Conservation (phyloP, 2,113 vertebrate genomes). For the Clarias macrocephalus region DNA sequence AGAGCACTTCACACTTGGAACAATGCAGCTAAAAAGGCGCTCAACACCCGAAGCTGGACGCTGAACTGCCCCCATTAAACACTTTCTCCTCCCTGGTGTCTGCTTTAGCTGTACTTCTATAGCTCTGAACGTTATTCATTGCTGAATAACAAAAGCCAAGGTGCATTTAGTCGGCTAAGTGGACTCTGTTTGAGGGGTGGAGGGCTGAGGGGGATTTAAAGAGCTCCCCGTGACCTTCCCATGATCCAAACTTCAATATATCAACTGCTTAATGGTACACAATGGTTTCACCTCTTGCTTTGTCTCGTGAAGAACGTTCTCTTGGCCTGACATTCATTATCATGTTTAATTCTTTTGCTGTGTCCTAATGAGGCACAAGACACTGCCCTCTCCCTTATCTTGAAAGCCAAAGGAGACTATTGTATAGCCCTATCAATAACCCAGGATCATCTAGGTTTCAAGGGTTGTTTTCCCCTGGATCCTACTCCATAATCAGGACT, state of each 20-base stretch:
- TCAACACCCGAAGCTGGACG: background rate
- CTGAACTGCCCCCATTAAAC: background rate
- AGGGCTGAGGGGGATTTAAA: slow-evolving; percentile 54
- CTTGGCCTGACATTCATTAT: slow-evolving; percentile 63
- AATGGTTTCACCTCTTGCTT: slow-evolving; percentile 52
- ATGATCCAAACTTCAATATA: slow-evolving; percentile 55
- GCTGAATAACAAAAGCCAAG: slow-evolving; percentile 70
- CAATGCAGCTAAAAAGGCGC: slow-evolving; percentile 32
- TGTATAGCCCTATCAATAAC: slow-evolving; percentile 70
- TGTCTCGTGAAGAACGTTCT: slow-evolving; percentile 53
- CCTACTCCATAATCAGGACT: background rate
- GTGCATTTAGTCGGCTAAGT: slow-evolving; percentile 55
- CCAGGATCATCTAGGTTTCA: slow-evolving; percentile 57
- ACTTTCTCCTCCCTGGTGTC: slow-evolving; percentile 10
- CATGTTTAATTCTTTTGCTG: slow-evolving; percentile 50
- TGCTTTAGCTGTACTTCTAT: background rate
- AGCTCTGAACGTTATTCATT: slow-evolving; percentile 46
- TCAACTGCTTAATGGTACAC: slow-evolving; percentile 56
- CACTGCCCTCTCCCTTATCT: slow-evolving; percentile 58
- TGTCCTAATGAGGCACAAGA: slow-evolving; percentile 63
- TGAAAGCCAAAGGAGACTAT: slow-evolving; percentile 59
- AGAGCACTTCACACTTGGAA: slow-evolving; percentile 35
- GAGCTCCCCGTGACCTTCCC: slow-evolving; percentile 61
- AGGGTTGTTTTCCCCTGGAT: background rate
- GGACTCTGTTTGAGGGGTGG: slow-evolving; percentile 32